Evolutionary conservation across 2,113 vertebrate species (phyloP), one percentile per base, ranked within the genome.

Genomic region (Podiceps cristatus): DNA sequence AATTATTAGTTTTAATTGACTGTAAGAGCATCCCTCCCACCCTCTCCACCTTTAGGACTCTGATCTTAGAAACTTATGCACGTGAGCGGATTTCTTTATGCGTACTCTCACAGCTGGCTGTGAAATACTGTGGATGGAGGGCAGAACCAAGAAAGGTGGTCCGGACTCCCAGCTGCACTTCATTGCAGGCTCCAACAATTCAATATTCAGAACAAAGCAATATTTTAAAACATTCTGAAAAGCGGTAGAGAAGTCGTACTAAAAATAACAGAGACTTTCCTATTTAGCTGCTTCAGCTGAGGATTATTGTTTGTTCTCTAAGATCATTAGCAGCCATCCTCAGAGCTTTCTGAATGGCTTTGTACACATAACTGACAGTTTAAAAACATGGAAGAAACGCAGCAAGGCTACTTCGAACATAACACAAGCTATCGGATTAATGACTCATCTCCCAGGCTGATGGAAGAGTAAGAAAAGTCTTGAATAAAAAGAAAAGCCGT

Each of bases 231-330:
- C 40, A 24, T 47, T 59, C 53, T 22, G 62, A 35, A 81, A 71
- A 79, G 85, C 90, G 56, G 47, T 13, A 23, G 62, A 82, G 88
- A 47, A 81, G 85, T 64, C 27, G 52, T 40, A 19, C 88, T 90
- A 82, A 96, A 94, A 93, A 94, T 96, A 94, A 67, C 85, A 19
- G 88, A 96, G 88, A 71, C 37, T 93, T 97, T 95, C 88, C 90
- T 49, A 55, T 28, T 5, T 63, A 92, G 91, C 63, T 8, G 75
- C 62, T 92, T 40, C 71, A 60, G 94, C 90, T 88, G 96, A 94
- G 94, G 90, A 72, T 71, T 10, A 5, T 76, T 86, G 85, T 93
- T 95, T 96, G 93, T 73, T 92, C 49, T 9, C 55, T 2, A 18
- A 75, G 95, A 95, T 92, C 92, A 97, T 93, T 93, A 96, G 93